Base-by-base conservation (phyloP, 2,888 invertebrate genomes). In the Melieria crassipennis region DNA sequence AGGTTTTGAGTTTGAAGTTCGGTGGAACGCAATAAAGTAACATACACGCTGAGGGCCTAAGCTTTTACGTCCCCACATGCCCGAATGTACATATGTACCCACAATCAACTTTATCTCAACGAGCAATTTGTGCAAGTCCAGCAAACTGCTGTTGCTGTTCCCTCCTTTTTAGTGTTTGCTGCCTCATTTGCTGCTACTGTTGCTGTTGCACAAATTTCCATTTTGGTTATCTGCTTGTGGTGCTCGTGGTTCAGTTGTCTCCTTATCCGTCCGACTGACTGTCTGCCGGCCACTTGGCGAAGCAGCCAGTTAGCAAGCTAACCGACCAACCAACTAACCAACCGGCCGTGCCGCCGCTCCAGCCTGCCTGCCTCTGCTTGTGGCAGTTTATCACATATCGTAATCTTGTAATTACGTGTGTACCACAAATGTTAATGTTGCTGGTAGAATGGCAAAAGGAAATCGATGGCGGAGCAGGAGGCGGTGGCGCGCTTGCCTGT, bases 391-490 rank as follows among this genome's bases (percentile, higher is more conserved):
- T 77, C 77, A 77, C 72, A 73, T 77, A 75, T 74, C 75, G 75
- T 75, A 69, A 78, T 78, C 77, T 78, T 78, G 78, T 78, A 78
- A 78, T 77, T 75, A 76, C 75, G 75, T 74, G 75, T 78, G 73
- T 75, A 74, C 62, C 75, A 75, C 73, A 75, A 77, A 76, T 76
- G 75, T 76, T 75, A 76, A 75, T 73, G 74, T 69, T 63, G 58
- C 63, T 71, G 72, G 71, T 58, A 58, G 69, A 73, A 73, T 45
- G 47, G 64, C 65, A 71, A 67, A 61, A 65, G 48, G 68, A 73
- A 60, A 69, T 52, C 62, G 73, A 69, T 70, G 55, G 63, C 43
- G 30, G 13, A 13, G 9, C 13, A 30, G n/a, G 42, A 63, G 16
- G 48, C 47, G 13, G 30, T 16, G 7, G 5, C 48, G 5, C 16